Evolutionary conservation across 2,888 invertebrate species (phyloP).

Genomic region (Odontothrips loti): DNA sequence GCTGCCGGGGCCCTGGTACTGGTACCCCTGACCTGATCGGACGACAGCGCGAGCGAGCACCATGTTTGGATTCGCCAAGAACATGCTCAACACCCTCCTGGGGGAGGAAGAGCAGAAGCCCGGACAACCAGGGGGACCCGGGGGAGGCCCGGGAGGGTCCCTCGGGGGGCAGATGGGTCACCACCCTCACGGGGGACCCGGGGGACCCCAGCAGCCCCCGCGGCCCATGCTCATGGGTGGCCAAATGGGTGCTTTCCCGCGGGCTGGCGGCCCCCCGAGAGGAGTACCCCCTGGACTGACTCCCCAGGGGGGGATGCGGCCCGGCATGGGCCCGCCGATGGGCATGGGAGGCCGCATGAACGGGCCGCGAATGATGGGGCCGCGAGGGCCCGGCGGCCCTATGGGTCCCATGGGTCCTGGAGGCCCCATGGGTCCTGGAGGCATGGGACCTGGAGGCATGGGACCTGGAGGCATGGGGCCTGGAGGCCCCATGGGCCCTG

Average conservation of each 20-base stretch:
- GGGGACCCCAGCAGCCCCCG: conserved; percentile 5
- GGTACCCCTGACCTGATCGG: conserved; percentile 13
- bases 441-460: background rate
- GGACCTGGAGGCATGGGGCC: no score
- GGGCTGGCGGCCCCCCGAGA: background rate
- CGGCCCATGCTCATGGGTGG: conserved; percentile 9
- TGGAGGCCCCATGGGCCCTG: background rate
- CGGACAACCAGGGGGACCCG: background rate
- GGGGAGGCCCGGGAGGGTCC: background rate
- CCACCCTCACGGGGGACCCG: background rate
- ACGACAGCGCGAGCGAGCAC: background rate
- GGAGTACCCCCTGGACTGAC: background rate
- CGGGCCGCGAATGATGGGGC: conserved; percentile 1
- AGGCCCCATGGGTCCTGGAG: background rate
- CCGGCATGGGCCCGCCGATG: background rate
- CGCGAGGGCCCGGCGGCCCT: background rate
- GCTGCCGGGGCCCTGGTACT: background rate
- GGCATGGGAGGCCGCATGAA: conserved; percentile 19
- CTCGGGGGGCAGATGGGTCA: background rate
- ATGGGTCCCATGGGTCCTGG: background rate
- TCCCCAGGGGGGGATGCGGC: conserved; percentile 4
- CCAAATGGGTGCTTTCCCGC: background rate
- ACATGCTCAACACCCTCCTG: conserved; percentile 14
- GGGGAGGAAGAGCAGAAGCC: conserved; percentile 11
- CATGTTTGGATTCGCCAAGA: conserved; percentile 24